Evolutionary conservation across 1,140 invertebrate species (phyloP).

Genomic region (Drosophila littoralis): DNA sequence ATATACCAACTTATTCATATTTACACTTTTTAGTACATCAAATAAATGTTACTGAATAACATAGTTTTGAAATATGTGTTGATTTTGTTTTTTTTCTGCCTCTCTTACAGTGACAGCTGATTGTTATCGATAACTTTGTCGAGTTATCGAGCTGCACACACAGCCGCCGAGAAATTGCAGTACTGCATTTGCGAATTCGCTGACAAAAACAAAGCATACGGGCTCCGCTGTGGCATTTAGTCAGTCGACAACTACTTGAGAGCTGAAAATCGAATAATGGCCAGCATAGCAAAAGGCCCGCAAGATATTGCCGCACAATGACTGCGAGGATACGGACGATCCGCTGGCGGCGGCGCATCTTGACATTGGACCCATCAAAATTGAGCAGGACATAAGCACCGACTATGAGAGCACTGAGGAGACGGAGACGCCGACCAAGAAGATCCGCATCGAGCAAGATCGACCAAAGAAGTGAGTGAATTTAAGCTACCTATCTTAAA

Average conservation of each 20-base stretch:
- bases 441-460: not conserved
- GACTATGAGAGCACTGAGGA: slow-evolving; percentile 14
- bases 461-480: slow-evolving; percentile 10
- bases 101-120: not conserved
- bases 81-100: not conserved
- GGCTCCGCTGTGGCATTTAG: too few species aligned
- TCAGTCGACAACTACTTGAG: too few species aligned
- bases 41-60: not conserved
- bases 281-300: not conserved
- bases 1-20: too few species aligned
- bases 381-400: slow-evolving; percentile 1
- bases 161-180: slow-evolving; percentile 3
- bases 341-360: not conserved
- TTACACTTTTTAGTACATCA: not conserved
- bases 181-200: not conserved
- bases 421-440: not conserved
- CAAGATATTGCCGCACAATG: not conserved
- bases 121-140: not conserved
- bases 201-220: not conserved
- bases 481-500: not conserved
- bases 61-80: not conserved
- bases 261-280: not conserved
- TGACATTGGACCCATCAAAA: slow-evolving; percentile 9
- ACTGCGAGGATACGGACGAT: not conserved
- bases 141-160: not conserved